phyloP scores from a whole-genome alignment of 2,113 vertebrate genomes.

The Pomatostomus ruficeps region DNA sequence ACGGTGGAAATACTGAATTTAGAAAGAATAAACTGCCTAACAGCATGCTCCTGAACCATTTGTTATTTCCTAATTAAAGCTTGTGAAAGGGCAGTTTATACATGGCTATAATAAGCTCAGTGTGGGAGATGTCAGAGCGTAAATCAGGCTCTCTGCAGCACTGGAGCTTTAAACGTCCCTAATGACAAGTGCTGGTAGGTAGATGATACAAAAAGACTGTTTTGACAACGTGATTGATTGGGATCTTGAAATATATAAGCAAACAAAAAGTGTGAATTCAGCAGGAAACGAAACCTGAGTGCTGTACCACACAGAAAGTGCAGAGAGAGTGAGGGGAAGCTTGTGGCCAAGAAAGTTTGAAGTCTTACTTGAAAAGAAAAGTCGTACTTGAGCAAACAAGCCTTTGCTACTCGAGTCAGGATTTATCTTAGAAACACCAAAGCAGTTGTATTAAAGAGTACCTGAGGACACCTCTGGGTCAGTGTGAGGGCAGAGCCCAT shows the following conservation, averaged over 20 bases:
- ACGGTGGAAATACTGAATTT: conserved; percentile 44
- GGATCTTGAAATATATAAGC: conserved; percentile 34
- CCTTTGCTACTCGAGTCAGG: background rate
- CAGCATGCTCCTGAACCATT: conserved; percentile 9
- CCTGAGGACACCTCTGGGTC: rapidly evolving
- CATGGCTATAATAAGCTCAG: conserved; percentile 57
- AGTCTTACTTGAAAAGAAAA: background rate
- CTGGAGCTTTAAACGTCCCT: conserved; percentile 38
- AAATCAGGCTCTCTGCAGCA: conserved; percentile 40
- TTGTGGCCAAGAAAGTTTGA: background rate
- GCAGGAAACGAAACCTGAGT: background rate
- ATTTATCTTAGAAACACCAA: background rate
- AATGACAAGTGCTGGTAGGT: conserved; percentile 46
- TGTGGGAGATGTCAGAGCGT: conserved; percentile 27
- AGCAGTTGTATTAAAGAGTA: too few species aligned
- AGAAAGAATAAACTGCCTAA: conserved; percentile 50
- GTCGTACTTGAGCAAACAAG: background rate
- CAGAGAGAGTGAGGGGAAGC: background rate
- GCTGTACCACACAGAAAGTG: background rate
- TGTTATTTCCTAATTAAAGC: conserved; percentile 59
- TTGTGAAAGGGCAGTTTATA: conserved; percentile 44
- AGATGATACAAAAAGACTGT: conserved; percentile 54
- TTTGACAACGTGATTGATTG: conserved; percentile 63
- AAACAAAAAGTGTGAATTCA: conserved; percentile 45
- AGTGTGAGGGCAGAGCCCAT: background rate